phyloP scores from a whole-genome alignment of 2,113 vertebrate genomes.

The Geococcyx californianus region DNA sequence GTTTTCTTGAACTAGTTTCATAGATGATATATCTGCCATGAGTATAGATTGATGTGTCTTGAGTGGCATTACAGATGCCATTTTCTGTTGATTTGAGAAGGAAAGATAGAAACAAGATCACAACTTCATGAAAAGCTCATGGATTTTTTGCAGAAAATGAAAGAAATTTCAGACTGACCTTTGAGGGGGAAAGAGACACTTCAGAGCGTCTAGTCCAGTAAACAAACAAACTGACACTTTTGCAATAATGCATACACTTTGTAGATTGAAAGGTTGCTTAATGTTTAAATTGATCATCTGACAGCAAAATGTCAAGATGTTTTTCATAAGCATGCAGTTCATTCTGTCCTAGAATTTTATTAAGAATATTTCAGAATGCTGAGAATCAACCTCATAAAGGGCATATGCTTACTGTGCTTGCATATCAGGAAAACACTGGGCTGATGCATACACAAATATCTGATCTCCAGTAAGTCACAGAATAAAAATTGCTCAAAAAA shows the following conservation, averaged over 20 bases:
- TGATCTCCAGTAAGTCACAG: neutral
- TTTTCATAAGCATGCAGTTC: neutral
- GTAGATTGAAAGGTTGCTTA: neutral
- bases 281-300: slow-evolving; percentile 2
- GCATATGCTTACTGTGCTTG: neutral
- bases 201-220: neutral
- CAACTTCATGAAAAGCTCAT: neutral
- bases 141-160: slow-evolving; percentile 14
- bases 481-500: neutral
- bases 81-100: slow-evolving; percentile 3
- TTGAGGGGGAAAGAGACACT: neutral
- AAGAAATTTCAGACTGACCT: slow-evolving; percentile 34
- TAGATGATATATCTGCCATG: slow-evolving; percentile 14
- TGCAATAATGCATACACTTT: neutral
- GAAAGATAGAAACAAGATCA: neutral
- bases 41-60: slow-evolving; percentile 20
- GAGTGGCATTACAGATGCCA: neutral
- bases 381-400: neutral
- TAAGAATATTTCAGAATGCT: neutral
- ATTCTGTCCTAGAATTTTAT: neutral
- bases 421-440: neutral
- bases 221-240: slow-evolving; percentile 18
- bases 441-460: neutral
- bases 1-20: slow-evolving; percentile 24
- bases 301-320: neutral